Evolutionary conservation across 2,888 invertebrate genomes (phyloP).

Genomic region (Rhabditophanes sp.): DNA sequence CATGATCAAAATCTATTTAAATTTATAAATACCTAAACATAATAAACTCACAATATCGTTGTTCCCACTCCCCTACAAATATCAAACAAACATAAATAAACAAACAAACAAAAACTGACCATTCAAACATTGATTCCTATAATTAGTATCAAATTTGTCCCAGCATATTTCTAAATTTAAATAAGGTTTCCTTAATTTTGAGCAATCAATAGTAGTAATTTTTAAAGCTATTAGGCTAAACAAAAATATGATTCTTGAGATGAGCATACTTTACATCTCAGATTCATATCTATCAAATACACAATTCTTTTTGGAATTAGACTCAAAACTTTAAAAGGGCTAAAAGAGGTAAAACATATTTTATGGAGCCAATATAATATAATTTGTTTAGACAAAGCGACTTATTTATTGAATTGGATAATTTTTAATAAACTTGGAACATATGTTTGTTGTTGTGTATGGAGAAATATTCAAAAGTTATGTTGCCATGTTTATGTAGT

Average conservation of each 20-base stretch:
- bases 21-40: not conserved
- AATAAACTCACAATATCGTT: constrained; percentile 25
- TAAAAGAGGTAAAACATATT: not conserved
- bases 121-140: constrained; percentile 32
- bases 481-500: too few relatives aligned
- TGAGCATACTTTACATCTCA: too few relatives aligned
- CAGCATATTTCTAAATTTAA: constrained; percentile 35
- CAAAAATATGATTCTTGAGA: too few relatives aligned
- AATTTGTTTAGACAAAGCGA: not conserved
- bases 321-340: constrained; percentile 1
- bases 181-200: constrained; percentile 3
- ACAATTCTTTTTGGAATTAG: too few relatives aligned
- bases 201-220: constrained; percentile 3
- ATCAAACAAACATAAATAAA: not conserved
- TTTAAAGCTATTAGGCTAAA: constrained; percentile 1
- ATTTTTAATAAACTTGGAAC: not conserved
- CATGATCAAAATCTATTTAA: not conserved
- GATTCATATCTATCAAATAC: too few relatives aligned
- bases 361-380: not conserved
- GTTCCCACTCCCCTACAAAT: constrained; percentile 33
- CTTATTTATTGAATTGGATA: not conserved
- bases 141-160: constrained; percentile 39
- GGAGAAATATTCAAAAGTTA: too few relatives aligned
- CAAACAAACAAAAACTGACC: constrained; percentile 18
- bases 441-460: too few relatives aligned